A percentile compares a stretch with the other conserved stretches of the same genome.
These are phyloP conservation scores for Linurgus olivaceus DNA, from an alignment of 2,797 vertebrate genomes.

Conservation along the genomic window DNA sequence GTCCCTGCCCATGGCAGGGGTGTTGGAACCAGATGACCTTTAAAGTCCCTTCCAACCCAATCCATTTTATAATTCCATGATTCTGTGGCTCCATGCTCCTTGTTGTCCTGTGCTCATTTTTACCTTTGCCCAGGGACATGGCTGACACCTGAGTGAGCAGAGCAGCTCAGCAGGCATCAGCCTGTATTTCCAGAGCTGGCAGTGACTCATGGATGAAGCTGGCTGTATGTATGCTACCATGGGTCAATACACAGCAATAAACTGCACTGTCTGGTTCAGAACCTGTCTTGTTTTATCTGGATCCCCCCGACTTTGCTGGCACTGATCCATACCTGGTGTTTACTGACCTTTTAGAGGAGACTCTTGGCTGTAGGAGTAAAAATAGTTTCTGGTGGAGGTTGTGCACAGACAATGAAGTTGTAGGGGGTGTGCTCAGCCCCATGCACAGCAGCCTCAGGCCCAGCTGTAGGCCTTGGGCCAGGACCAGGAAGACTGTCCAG, in stretches of 20 bases:
- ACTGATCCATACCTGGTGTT: neutral
- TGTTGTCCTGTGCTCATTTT: neutral
- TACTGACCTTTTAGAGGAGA: slow-evolving; percentile 6
- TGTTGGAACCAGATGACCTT: neutral
- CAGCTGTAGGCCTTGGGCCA: neutral
- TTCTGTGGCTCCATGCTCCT: neutral
- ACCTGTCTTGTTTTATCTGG: neutral
- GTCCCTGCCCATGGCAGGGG: too few relatives aligned
- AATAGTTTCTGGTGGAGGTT: neutral
- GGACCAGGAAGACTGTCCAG: neutral
- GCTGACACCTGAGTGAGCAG: neutral
- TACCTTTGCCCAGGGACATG: neutral
- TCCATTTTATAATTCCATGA: neutral
- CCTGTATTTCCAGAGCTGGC: neutral
- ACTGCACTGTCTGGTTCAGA: neutral
- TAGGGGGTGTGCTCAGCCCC: fast-evolving
- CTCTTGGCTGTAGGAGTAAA: neutral
- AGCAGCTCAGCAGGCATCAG: neutral
- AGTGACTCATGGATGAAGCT: neutral
- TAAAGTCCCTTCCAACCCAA: neutral
- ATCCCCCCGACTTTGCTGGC: neutral
- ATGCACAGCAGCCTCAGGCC: neutral
- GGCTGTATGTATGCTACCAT: neutral
- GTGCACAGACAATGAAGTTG: neutral
- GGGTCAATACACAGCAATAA: neutral